Evolutionary conservation across 1,140 invertebrate genomes (phyloP), one percentile per base, ranked within the genome.

Genomic region (Temnothorax longispinosus): DNA sequence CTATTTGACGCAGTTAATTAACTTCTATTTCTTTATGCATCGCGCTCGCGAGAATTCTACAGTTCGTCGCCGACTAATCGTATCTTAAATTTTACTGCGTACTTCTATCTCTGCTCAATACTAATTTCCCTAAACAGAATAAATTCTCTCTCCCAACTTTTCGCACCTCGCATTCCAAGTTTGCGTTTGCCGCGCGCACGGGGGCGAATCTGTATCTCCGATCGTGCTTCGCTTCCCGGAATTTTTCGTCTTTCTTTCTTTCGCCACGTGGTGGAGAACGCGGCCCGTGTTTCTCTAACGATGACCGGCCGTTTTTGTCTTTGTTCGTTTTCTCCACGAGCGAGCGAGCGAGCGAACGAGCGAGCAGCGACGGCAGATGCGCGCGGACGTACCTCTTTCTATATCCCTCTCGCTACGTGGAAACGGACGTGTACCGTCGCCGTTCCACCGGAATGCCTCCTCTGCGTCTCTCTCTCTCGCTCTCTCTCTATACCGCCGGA

Each of bases 371-470:
- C 32, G 54, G 80, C 80, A 84, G 80, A 84, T 84, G 80, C 69
- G 54, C 50, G 52, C 65, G 38, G 52, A 82, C 18, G 44, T 80
- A 67, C 67, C 67, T 81, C 77, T 81, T 52, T 71, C 38, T 54
- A 69, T 81, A 81, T 69, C 77, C 21, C 47, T 65, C 81, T 56
- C 71, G 65, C 56, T 75, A 62, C 56, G 52, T 87, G 62, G 60
- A 74, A 71, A 65, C 76, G 86, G 67, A 72, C 54, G 60, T 65
- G 67, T 62, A 62, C 58, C 75, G 67, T 72, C 72, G 76, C 65
- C 82, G 78, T 89, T 76, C 77, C 82, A 74, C 78, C 72, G 64
- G 56, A 76, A 71, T 75, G 60, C 74, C 81, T 82, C 47, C 77
- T 77, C 84, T 85, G 58, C 32, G 13, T 64, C 38, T 65, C 27